Conservation (phyloP, 1,140 invertebrate genomes). For the Conus betulinus region DNA sequence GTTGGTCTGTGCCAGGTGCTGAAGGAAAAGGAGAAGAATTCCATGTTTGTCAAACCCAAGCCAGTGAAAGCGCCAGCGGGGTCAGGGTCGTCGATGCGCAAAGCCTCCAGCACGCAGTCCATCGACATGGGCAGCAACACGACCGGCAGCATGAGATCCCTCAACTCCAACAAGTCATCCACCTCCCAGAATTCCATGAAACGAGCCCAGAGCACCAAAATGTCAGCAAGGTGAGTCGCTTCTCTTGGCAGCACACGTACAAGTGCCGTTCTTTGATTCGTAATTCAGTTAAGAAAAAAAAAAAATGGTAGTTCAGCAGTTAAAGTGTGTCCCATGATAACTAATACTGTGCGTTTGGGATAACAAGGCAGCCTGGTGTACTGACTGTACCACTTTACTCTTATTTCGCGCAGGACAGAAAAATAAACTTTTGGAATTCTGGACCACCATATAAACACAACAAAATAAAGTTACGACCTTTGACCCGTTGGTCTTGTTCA, state of each 20-base stretch:
- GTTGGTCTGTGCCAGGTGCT: slow-evolving; percentile 30
- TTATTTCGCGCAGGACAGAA: too few species aligned
- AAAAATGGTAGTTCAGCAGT: too few species aligned
- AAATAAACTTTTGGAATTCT: too few species aligned
- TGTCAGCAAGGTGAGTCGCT: slow-evolving; percentile 59
- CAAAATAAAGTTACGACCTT: too few species aligned
- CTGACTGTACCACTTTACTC: too few species aligned
- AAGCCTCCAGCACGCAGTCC: slow-evolving; percentile 70
- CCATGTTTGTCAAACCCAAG: slow-evolving; percentile 47
- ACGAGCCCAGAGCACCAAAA: slow-evolving; percentile 73
- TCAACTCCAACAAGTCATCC: slow-evolving; percentile 44
- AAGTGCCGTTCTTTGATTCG: background rate
- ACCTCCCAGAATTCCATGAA: slow-evolving; percentile 63
- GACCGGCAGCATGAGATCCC: slow-evolving; percentile 29
- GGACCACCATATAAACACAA: too few species aligned
- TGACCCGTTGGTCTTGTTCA: too few species aligned
- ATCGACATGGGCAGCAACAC: slow-evolving; percentile 62
- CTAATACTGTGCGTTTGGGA: too few species aligned
- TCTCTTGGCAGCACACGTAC: background rate
- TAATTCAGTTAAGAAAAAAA: too few species aligned
- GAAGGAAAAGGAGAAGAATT: slow-evolving; percentile 51
- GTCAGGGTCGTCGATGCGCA: slow-evolving; percentile 55
- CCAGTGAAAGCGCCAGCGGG: slow-evolving; percentile 32
- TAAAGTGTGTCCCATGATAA: too few species aligned
- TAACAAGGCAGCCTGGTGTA: too few species aligned